phyloP scores from a whole-genome alignment of 2,797 vertebrate species.

The Sphenodon punctatus region DNA sequence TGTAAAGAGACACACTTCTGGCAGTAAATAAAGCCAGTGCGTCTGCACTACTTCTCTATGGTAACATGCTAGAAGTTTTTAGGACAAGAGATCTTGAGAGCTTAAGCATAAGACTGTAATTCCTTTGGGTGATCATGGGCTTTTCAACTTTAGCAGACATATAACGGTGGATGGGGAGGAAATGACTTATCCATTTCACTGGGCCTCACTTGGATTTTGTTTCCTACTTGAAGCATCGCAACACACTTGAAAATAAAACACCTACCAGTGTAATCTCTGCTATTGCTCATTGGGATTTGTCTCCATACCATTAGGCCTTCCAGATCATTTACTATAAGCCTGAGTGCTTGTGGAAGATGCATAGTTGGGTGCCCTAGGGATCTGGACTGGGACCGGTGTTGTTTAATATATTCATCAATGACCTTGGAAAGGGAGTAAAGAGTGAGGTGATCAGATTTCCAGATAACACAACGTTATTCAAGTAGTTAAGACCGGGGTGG shows the following conservation, averaged over 20 bases:
- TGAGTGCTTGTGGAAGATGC: background rate
- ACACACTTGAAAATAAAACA: background rate
- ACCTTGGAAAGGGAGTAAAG: no score
- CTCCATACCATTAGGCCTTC: background rate
- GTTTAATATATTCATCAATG: no score
- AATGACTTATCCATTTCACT: background rate
- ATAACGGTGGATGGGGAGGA: background rate
- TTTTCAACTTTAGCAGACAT: constrained; percentile 17
- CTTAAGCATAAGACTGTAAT: background rate
- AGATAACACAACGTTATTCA: no score
- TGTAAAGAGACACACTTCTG: background rate
- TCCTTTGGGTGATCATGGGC: background rate
- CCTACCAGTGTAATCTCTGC: background rate
- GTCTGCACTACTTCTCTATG: background rate
- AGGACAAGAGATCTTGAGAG: background rate
- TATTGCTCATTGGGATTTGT: background rate
- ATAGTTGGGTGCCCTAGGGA: no score
- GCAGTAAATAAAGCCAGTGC: background rate
- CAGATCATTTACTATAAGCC: background rate
- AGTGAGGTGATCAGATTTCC: no score
- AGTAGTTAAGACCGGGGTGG: no score
- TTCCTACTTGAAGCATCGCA: background rate
- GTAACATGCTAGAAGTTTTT: background rate
- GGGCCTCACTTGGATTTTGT: accelerated
- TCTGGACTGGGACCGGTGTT: no score